These are phyloP conservation scores for Amphiura filiformis DNA, from an alignment of 35 echinoderm and acorn worm genomes.

Conservation along the genomic window DNA sequence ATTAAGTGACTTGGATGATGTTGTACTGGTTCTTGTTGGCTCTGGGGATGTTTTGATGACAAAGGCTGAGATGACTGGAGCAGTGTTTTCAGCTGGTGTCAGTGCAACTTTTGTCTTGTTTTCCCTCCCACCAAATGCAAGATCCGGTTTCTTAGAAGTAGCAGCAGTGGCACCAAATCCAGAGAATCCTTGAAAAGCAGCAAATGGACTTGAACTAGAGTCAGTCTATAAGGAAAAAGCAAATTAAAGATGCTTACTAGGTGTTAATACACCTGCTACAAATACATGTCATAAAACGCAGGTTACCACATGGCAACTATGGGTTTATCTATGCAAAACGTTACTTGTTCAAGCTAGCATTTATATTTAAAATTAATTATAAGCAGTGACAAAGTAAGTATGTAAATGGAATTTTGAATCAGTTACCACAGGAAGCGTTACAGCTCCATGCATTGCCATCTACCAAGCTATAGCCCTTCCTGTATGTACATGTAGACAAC, in stretches of 20 bases:
- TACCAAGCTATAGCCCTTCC: too few relatives aligned
- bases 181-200: constrained; percentile 23
- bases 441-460: too few relatives aligned
- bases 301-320: too few relatives aligned
- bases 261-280: not conserved
- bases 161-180: constrained; percentile 2
- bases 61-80: not conserved
- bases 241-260: not conserved
- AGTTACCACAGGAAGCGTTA: too few relatives aligned
- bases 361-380: too few relatives aligned
- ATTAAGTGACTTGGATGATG: not conserved
- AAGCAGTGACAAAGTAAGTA: too few relatives aligned
- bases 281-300: not conserved
- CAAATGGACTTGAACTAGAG: not conserved
- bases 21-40: not conserved
- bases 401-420: too few relatives aligned
- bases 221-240: not conserved
- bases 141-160: not conserved
- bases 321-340: too few relatives aligned
- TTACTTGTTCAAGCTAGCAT: too few relatives aligned
- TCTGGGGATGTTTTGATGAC: not conserved
- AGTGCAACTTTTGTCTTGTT: not conserved
- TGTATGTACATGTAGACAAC: too few relatives aligned
- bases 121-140: not conserved
- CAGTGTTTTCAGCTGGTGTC: not conserved